These are phyloP conservation scores for Apis dorsata DNA, from an alignment of 1,140 invertebrate species.

Conservation along the genomic window DNA sequence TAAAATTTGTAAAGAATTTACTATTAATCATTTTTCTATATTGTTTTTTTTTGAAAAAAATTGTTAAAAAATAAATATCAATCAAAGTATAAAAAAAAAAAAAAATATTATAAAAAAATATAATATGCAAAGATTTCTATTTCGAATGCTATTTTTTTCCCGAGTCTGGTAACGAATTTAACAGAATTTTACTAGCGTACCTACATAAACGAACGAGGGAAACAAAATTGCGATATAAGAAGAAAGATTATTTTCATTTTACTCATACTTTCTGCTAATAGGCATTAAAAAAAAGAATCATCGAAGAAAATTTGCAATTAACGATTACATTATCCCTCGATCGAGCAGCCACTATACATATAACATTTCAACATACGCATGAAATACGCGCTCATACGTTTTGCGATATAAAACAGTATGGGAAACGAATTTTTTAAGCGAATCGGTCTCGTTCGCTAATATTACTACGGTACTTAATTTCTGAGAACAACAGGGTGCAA, in stretches of 20 bases:
- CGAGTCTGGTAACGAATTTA: background rate
- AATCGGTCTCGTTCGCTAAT: constrained; percentile 20
- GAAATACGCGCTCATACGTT: background rate
- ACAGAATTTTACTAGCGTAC: constrained; percentile 55
- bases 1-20: background rate
- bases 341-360: background rate
- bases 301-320: background rate
- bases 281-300: too few relatives aligned
- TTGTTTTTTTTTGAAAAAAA: background rate
- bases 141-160: constrained; percentile 10
- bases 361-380: constrained; percentile 10
- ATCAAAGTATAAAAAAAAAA: too few relatives aligned
- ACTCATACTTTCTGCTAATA: too few relatives aligned
- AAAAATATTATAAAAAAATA: too few relatives aligned
- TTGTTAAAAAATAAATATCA: too few relatives aligned
- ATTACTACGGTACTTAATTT: constrained; percentile 38
- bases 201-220: background rate
- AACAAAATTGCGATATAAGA: background rate
- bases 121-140: background rate
- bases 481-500: constrained; percentile 34
- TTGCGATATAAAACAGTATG: constrained; percentile 6
- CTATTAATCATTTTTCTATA: too few relatives aligned
- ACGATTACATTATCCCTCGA: constrained; percentile 2
- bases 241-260: too few relatives aligned
- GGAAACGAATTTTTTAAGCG: background rate